phyloP scores from a whole-genome alignment of 1,140 invertebrate genomes.

The Ceratoteleas bidentatus region DNA sequence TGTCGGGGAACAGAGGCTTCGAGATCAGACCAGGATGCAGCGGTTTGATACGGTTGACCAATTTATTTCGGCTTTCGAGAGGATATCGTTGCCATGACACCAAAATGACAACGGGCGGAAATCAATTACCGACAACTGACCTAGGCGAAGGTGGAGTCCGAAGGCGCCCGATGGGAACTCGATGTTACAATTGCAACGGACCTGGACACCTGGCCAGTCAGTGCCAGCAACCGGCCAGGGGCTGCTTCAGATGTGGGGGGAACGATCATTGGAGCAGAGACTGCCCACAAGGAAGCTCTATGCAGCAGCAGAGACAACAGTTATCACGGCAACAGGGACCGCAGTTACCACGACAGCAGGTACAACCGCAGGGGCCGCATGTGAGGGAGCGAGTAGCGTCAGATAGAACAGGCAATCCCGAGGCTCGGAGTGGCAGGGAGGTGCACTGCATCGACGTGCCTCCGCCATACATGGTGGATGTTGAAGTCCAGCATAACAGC shows the following conservation, averaged over 20 bases:
- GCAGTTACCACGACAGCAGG: no score
- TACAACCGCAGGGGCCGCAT: not conserved
- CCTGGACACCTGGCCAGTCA: slow-evolving; percentile 4
- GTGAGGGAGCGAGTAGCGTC: not conserved
- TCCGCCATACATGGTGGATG: not conserved
- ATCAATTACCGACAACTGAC: not conserved
- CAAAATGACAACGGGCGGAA: no score
- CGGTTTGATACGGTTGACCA: slow-evolving; percentile 5
- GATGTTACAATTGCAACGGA: slow-evolving; percentile 29
- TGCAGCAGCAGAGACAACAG: not conserved
- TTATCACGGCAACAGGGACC: no score
- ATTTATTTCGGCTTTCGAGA: slow-evolving; percentile 5
- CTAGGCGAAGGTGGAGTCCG: not conserved
- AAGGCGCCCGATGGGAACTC: not conserved
- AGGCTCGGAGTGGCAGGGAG: not conserved
- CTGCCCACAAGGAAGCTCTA: not conserved
- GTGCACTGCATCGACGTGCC: not conserved
- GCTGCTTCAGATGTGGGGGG: slow-evolving; percentile 17
- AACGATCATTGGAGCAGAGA: slow-evolving; percentile 1
- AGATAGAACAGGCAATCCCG: not conserved
- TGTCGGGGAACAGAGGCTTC: slow-evolving; percentile 34
- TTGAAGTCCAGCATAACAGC: not conserved
- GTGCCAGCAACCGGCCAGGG: slow-evolving; percentile 10
- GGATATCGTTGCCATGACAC: not conserved
- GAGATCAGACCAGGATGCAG: slow-evolving; percentile 19